Evolutionary conservation across 2,113 vertebrate genomes (phyloP).

Genomic region (Centropus bengalensis): DNA sequence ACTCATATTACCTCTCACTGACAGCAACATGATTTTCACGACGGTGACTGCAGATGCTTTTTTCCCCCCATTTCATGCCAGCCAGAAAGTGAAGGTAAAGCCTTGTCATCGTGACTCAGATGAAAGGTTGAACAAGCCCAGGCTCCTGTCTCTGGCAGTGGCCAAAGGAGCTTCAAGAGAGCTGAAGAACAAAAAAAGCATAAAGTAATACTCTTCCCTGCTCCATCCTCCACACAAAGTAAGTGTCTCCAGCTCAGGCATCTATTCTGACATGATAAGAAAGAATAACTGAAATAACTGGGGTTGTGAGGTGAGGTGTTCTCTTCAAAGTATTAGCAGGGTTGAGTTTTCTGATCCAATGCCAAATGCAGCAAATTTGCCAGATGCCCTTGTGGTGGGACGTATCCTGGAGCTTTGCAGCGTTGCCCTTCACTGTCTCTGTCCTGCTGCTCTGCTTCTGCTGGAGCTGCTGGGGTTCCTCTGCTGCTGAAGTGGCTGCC

Average conservation of each 20-base stretch:
- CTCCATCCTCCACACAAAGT: background rate
- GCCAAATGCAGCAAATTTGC: slow-evolving; percentile 9
- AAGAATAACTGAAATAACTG: background rate
- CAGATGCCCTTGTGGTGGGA: background rate
- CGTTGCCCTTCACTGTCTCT: background rate
- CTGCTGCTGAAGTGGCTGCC: background rate
- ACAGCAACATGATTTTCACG: background rate
- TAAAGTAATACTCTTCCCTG: background rate
- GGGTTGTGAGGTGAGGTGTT: background rate
- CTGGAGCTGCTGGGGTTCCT: background rate
- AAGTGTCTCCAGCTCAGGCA: background rate
- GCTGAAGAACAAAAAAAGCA: background rate
- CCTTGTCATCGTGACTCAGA: background rate
- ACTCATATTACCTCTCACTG: background rate
- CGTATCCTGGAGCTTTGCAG: background rate
- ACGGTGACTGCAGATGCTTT: background rate
- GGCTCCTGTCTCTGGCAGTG: slow-evolving; percentile 8
- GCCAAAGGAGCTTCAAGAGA: slow-evolving; percentile 4
- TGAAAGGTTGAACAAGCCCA: slow-evolving; percentile 12
- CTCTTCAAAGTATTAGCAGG: background rate
- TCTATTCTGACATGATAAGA: background rate
- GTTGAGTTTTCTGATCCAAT: background rate
- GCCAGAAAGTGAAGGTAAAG: background rate
- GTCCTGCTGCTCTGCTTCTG: background rate
- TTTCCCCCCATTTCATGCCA: background rate